Base-by-base conservation (phyloP, 2,113 vertebrate species). In the Nanorana parkeri region DNA sequence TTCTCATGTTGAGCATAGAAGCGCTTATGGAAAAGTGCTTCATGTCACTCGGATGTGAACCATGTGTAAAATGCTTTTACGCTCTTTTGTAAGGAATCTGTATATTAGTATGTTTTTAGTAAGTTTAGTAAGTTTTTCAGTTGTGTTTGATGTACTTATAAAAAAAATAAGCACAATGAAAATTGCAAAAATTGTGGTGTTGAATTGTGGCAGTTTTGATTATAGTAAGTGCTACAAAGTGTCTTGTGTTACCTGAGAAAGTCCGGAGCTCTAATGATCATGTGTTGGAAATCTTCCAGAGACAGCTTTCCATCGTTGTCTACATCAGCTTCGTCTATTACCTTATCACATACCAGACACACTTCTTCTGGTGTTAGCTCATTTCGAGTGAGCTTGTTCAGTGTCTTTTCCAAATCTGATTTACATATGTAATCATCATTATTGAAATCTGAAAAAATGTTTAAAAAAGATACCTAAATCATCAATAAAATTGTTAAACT, bases 301-400 rank as follows among this genome's bases (percentile, higher is more conserved):
- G 97, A 99, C 41, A 99, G 91, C 1, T 95, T 96, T 17, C 98
- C 96, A 0, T 99, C 97, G 0, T 98, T 97, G 90, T 99, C 97
- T 68, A 92, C 88, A 24, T 99, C 98, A 0, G 96, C 94, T 86
- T 99, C 98, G 0, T 96, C 95, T 2, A 99, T 94, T 72, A 99
- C 97, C 89, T 99, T 99, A n/a, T 98, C 95, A 4, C 96, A 97
- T 3, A 96, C 97, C 85, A 99, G 94, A 47, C 87, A 88, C 72
- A 98, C 95, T 88, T 99, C 97, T 13, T 97, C 96, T 0, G 94
- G 88, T 0, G 95, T 97, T 86, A 99, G 93, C 87, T 98, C 98
- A 20, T 95, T 95, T 0, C 96, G 93, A 0, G 97, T 99, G 87
- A 99, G 90, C 78, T 93, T 96, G 85, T 93, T 96, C 55, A 99